phyloP scores from a whole-genome alignment of 2,888 invertebrate genomes.

The Seira sanloemensis region DNA sequence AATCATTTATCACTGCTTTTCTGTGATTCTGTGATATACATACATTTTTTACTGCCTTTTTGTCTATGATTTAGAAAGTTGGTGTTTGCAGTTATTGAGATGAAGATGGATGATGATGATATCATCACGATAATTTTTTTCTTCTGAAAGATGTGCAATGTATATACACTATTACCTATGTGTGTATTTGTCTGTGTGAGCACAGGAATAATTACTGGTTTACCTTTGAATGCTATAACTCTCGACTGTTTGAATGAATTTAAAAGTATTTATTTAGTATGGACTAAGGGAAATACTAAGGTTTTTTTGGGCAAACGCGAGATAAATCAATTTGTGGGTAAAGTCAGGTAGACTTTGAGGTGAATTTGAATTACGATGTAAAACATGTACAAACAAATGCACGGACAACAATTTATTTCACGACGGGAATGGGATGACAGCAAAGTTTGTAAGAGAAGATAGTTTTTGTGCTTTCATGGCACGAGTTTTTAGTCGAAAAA shows the following conservation, averaged over 20 bases:
- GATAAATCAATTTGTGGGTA: not conserved
- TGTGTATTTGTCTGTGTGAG: not conserved
- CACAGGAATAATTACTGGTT: no score
- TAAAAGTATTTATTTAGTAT: no score
- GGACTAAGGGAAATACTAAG: not conserved
- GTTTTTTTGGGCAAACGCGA: not conserved
- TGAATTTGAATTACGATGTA: conserved; percentile 4
- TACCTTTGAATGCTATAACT: no score
- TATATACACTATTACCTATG: not conserved
- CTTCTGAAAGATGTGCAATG: no score
- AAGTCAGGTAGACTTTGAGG: conserved; percentile 11
- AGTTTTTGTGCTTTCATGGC: conserved; percentile 13
- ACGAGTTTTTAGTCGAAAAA: no score
- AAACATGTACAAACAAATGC: no score
- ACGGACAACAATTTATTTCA: not conserved
- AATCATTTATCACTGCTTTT: conserved; percentile 20
- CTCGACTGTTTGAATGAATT: no score
- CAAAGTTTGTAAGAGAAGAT: not conserved
- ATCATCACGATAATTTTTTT: conserved; percentile 12
- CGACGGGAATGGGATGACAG: no score
- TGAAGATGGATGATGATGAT: not conserved
- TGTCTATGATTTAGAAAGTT: conserved; percentile 1
- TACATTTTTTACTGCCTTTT: no score
- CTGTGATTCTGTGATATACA: no score
- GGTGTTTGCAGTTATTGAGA: no score